These are phyloP conservation scores for Stictonetta naevosa DNA, from an alignment of 2,113 vertebrate species.

Conservation along the genomic window DNA sequence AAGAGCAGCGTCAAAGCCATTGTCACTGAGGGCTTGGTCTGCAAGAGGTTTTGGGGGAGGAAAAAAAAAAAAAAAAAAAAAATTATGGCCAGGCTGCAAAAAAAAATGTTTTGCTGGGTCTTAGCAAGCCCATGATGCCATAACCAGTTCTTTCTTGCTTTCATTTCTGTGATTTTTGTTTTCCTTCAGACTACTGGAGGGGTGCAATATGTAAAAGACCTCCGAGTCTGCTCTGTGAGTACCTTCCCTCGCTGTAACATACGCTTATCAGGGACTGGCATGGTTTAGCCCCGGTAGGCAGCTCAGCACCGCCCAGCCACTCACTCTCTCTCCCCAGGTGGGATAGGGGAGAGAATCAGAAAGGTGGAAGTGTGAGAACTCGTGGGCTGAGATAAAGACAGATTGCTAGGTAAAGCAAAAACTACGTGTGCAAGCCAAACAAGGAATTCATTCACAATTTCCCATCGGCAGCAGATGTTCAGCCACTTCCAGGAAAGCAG, in stretches of 20 bases:
- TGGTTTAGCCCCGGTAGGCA: no score
- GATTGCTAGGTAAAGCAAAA: no score
- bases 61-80: neutral
- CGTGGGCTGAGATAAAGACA: no score
- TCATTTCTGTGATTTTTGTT: neutral
- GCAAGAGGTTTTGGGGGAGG: neutral
- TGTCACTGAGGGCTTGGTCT: neutral
- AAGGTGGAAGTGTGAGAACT: no score
- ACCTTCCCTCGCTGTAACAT: neutral
- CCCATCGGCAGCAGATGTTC: no score
- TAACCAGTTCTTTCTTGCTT: neutral
- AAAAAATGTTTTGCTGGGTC: fast-evolving
- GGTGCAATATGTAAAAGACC: neutral
- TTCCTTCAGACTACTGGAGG: neutral
- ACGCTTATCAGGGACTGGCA: neutral
- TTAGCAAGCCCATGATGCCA: neutral
- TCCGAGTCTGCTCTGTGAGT: neutral
- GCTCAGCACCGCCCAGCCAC: no score
- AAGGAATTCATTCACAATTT: no score
- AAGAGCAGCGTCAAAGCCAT: neutral
- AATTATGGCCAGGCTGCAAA: neutral
- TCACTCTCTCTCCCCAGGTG: no score
- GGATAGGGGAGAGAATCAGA: no score
- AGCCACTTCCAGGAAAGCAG: no score
- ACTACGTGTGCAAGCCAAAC: no score